Base-by-base conservation (phyloP, 2,113 vertebrate species). In the Chlorodrepanis virens region DNA sequence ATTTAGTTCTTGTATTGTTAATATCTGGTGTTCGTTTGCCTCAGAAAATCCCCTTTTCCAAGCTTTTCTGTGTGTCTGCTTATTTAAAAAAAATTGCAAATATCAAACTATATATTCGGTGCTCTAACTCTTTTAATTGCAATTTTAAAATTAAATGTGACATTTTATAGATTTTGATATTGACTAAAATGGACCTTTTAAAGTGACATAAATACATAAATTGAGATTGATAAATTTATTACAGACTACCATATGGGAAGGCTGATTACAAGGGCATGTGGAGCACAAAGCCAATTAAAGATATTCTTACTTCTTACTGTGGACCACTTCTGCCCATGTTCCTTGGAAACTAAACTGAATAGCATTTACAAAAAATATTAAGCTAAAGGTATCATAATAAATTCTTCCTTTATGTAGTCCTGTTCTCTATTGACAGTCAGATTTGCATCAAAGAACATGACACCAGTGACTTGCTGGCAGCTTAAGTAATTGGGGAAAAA, bases 281-380 rank as follows among this genome's bases (percentile, higher is more conserved):
- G 94, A 96, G 92, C 93, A 94, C 94, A 96, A 96, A 97, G 92
- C 90, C 85, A 96, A 96, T 96, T 97, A 96, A 87, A 96, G 93
- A 96, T 92, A 93, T 83, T 95, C 76, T 86, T 94, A 56, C 61
- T 91, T 94, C 69, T 95, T 86, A 53, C 79, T 93, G 92, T 81
- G 92, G 96, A 86, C 96, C 72, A 39, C 90, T 87, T 56, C 94
- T 1, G 61, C 50, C 85, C 37, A 60, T 90, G 39, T 83, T 92
- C 60, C 60, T 49, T 86, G 92, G 68, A 92, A 93, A 52, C 28
- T 75, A 60, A 90, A 94, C 44, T 60, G 61, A 89, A 64, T 79
- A 88, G 33, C 44, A 50, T 78, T 95, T 71, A 92, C 4, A 13
- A 95, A 94, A 94, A 96, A 91, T 89, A 96, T 81, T 95, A 90